Conservation (phyloP, 2,888 invertebrate species). For the Brachypterus glaber region DNA sequence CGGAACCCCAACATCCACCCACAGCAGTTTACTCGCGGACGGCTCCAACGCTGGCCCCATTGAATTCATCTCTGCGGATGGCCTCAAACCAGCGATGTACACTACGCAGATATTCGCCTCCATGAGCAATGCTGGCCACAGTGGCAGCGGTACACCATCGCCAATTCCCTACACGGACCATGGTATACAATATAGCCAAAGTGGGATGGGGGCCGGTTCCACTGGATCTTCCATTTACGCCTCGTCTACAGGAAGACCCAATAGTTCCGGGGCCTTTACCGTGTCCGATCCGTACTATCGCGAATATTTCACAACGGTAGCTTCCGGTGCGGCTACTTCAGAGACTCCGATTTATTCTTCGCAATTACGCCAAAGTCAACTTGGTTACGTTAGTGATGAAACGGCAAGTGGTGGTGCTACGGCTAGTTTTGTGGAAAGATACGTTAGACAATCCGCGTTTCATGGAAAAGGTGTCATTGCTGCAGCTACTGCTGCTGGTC, state of each 20-base stretch:
- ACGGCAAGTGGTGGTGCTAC: constrained; percentile 47
- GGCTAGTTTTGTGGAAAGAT: constrained; percentile 58
- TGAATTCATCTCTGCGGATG: constrained; percentile 44
- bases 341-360: constrained; percentile 43
- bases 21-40: constrained; percentile 52
- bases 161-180: constrained; percentile 47
- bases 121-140: constrained; percentile 40
- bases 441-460: constrained; percentile 54
- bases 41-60: constrained; percentile 41
- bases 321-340: constrained; percentile 48
- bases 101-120: constrained; percentile 61
- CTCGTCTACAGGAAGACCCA: constrained; percentile 33
- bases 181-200: constrained; percentile 31
- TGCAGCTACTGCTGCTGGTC: constrained; percentile 66
- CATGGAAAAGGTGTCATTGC: constrained; percentile 65
- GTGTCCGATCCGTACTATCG: constrained; percentile 67
- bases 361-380: constrained; percentile 43
- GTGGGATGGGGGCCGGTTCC: constrained; percentile 36
- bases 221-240: constrained; percentile 41
- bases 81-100: constrained; percentile 52
- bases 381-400: constrained; percentile 49
- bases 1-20: constrained; percentile 58
- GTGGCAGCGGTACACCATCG: constrained; percentile 48
- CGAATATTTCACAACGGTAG: constrained; percentile 62
- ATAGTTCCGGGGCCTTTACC: constrained; percentile 51